These are phyloP conservation scores for Cryptosula pallasiana DNA, from an alignment of 2,888 invertebrate genomes.

Conservation along the genomic window DNA sequence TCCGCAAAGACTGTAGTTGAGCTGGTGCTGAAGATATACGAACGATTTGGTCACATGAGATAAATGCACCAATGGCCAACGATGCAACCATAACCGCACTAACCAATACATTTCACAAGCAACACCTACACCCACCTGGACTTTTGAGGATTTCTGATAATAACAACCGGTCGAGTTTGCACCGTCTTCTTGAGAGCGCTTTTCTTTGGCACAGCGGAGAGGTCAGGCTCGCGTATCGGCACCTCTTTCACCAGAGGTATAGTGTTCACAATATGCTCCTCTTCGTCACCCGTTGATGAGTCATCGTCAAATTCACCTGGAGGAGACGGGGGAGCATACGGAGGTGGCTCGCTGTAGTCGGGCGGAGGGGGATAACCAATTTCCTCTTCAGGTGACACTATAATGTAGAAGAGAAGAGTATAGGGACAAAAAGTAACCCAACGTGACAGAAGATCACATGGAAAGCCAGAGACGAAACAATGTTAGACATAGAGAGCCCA, in stretches of 20 bases:
- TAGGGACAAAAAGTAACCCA: no score
- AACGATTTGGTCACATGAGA: no score
- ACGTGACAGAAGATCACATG: no score
- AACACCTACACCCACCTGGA: background rate
- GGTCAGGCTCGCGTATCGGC: slow-evolving; percentile 52
- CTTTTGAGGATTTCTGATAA: slow-evolving; percentile 10
- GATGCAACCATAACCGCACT: no score
- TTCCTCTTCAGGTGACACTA: background rate
- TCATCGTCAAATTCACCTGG: background rate
- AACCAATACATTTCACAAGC: no score
- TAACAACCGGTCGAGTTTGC: slow-evolving; percentile 23
- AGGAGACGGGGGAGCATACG: slow-evolving; percentile 10
- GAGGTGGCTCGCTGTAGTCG: background rate
- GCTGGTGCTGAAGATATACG: no score
- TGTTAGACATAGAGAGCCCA: no score
- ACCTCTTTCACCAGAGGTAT: slow-evolving; percentile 33
- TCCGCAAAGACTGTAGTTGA: no score
- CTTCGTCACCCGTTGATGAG: slow-evolving; percentile 4
- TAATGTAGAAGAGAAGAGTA: no score
- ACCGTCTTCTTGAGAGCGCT: slow-evolving; percentile 49
- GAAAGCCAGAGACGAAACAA: no score
- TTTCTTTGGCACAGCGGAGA: slow-evolving; percentile 50
- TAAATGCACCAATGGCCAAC: no score
- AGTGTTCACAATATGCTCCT: slow-evolving; percentile 8
- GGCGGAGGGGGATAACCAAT: slow-evolving; percentile 17